These are phyloP conservation scores for Drosophila leontia DNA, from an alignment of 1,140 invertebrate genomes.

Conservation along the genomic window DNA sequence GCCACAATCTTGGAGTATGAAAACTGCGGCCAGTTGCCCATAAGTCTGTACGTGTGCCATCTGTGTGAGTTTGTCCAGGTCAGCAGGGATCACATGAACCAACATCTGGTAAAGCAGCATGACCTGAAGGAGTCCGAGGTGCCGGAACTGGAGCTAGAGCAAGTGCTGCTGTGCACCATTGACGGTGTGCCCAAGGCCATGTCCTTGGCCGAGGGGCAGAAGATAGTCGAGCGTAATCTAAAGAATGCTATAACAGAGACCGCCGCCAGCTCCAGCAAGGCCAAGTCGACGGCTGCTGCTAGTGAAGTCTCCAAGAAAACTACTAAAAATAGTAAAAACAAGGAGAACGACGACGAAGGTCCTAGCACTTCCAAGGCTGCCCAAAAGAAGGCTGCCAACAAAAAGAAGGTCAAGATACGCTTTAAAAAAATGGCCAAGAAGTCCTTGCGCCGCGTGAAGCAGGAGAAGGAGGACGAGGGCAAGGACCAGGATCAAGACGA, in stretches of 20 bases:
- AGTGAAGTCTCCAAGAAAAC: background rate
- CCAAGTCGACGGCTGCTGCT: background rate
- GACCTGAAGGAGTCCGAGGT: slow-evolving; percentile 7
- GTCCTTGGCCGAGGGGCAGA: background rate
- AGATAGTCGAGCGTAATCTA: background rate
- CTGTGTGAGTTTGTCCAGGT: slow-evolving; percentile 88
- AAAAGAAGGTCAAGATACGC: slow-evolving; percentile 1
- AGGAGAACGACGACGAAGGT: background rate
- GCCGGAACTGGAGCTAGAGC: slow-evolving; percentile 3
- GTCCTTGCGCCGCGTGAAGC: background rate
- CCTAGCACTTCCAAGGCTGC: background rate
- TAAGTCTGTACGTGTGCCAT: slow-evolving; percentile 86
- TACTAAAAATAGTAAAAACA: background rate
- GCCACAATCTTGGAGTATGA: background rate
- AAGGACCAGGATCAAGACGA: background rate
- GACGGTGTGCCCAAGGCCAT: background rate
- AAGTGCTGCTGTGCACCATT: slow-evolving; percentile 28
- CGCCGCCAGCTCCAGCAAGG: background rate
- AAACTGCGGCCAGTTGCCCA: slow-evolving; percentile 4
- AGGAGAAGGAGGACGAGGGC: background rate
- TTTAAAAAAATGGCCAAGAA: slow-evolving; percentile 5
- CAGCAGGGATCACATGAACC: slow-evolving; percentile 84
- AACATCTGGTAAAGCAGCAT: slow-evolving; percentile 86
- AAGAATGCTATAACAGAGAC: background rate
- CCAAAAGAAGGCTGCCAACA: background rate